Conservation (phyloP, 2,888 invertebrate species). For the Didymodactylos carnosus region DNA sequence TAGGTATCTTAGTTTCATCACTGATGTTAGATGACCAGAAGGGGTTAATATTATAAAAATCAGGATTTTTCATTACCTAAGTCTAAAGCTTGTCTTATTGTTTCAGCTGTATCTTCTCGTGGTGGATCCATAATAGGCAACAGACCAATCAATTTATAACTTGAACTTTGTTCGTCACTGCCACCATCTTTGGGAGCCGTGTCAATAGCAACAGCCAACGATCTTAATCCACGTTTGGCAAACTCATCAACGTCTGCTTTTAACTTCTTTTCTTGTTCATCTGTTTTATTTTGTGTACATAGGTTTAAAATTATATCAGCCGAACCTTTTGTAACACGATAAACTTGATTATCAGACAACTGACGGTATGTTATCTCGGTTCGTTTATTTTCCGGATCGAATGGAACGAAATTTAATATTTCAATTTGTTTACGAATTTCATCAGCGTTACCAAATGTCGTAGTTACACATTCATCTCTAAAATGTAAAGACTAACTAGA, state of each 20-base stretch:
- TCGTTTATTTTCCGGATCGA: not conserved
- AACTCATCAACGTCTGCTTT: not conserved
- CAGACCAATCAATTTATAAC: not conserved
- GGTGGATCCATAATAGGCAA: not conserved
- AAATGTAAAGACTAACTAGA: too few species aligned
- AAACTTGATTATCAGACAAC: not conserved
- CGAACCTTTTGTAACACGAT: not conserved
- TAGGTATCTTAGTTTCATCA: too few species aligned
- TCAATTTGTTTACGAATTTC: too few species aligned
- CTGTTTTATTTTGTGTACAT: not conserved
- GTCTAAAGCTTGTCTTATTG: not conserved
- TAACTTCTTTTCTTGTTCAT: not conserved
- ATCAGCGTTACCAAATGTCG: too few species aligned
- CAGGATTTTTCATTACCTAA: not conserved
- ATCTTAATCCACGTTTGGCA: not conserved
- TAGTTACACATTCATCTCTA: too few species aligned
- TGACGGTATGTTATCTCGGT: not conserved
- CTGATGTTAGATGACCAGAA: too few species aligned
- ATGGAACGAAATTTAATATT: not conserved
- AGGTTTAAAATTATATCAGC: not conserved
- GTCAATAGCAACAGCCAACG: not conserved
- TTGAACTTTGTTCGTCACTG: too few species aligned
- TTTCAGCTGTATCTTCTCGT: not conserved
- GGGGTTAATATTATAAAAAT: too few species aligned
- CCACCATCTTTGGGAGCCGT: too few species aligned